These are phyloP conservation scores for Siphlonurus alternatus DNA, from an alignment of 2,888 invertebrate genomes.

Conservation along the genomic window DNA sequence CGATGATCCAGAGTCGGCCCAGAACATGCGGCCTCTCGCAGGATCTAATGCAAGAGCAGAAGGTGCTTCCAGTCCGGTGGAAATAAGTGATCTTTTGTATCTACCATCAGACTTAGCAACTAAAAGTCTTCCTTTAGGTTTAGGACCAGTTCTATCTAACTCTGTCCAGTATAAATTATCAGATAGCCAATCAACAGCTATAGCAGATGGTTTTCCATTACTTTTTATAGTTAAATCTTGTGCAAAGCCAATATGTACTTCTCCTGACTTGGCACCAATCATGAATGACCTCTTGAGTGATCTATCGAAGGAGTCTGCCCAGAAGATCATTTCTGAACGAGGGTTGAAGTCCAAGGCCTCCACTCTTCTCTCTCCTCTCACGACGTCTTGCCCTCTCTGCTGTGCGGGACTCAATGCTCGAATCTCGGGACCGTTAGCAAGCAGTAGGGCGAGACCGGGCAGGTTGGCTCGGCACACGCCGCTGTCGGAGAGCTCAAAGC, in stretches of 20 bases:
- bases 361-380: conserved; percentile 72
- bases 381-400: conserved; percentile 52
- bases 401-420: conserved; percentile 46
- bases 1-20: conserved; percentile 81
- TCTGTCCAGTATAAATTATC: conserved; percentile 93
- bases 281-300: conserved; percentile 84
- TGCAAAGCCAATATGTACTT: conserved; percentile 63
- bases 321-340: conserved; percentile 69
- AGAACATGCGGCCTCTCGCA: conserved; percentile 70
- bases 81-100: conserved; percentile 64
- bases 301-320: conserved; percentile 86
- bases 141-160: conserved; percentile 33
- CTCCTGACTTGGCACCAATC: conserved; percentile 58
- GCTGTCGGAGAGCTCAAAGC: conserved; percentile 63
- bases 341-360: conserved; percentile 86
- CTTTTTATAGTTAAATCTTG: conserved; percentile 73
- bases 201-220: conserved; percentile 66
- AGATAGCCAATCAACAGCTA: conserved; percentile 88
- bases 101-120: conserved; percentile 80
- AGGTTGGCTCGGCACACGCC: conserved; percentile 65
- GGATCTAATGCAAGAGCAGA: conserved; percentile 81
- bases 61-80: conserved; percentile 66
- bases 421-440: conserved; percentile 76
- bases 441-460: conserved; percentile 48
- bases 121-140: conserved; percentile 48